Evolutionary conservation across 2,113 vertebrate genomes (phyloP).

Genomic region (Proterorhinus semilunaris): DNA sequence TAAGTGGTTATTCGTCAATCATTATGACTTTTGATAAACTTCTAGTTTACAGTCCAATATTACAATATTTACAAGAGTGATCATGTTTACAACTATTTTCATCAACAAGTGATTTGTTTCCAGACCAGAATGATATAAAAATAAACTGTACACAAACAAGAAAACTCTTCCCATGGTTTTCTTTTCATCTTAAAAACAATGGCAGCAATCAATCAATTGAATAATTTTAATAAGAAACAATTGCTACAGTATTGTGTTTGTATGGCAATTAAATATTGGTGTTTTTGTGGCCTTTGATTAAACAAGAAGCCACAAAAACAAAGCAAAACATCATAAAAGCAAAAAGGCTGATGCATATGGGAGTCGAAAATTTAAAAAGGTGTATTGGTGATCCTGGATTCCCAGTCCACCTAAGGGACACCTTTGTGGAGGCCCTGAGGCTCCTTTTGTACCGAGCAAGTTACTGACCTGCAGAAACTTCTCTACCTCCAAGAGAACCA

Average conservation of each 20-base stretch:
- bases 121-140: slow-evolving; percentile 84
- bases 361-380: slow-evolving; percentile 62
- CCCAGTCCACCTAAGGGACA: slow-evolving; percentile 55
- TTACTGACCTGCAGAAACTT: slow-evolving; percentile 79
- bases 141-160: slow-evolving; percentile 88
- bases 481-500: slow-evolving; percentile 57
- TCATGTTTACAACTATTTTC: slow-evolving; percentile 76
- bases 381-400: slow-evolving; percentile 57
- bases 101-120: slow-evolving; percentile 69
- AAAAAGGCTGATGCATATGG: slow-evolving; percentile 72
- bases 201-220: slow-evolving; percentile 82
- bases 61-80: slow-evolving; percentile 86
- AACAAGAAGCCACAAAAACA: slow-evolving; percentile 75
- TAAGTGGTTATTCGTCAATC: slow-evolving; percentile 64
- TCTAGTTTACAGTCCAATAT: slow-evolving; percentile 87
- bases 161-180: slow-evolving; percentile 76
- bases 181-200: slow-evolving; percentile 80
- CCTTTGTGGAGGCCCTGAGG: slow-evolving; percentile 55
- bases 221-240: slow-evolving; percentile 83
- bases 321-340: slow-evolving; percentile 60
- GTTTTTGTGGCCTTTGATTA: slow-evolving; percentile 77
- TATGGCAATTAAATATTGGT: slow-evolving; percentile 79
- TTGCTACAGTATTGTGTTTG: slow-evolving; percentile 93
- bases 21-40: slow-evolving; percentile 69
- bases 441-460: slow-evolving; percentile 57